Conservation (phyloP, 2,797 vertebrate species). For the Vespertilio murinus region DNA sequence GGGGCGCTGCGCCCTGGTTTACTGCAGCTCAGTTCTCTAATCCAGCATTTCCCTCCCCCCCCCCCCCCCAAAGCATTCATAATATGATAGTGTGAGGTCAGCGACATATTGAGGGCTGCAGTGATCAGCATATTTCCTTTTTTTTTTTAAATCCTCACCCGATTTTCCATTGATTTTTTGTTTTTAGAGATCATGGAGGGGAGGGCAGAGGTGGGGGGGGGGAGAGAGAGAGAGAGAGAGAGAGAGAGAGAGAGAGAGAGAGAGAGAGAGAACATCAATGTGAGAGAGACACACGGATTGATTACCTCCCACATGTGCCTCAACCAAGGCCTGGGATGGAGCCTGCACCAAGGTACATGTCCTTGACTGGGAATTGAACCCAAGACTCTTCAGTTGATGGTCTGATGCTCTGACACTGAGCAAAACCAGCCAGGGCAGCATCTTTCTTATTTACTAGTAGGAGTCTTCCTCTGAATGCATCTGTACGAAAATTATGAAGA, state of each 20-base stretch:
- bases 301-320: not conserved
- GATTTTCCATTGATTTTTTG: not conserved
- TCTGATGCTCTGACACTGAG: not conserved
- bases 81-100: not conserved
- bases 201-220: no score
- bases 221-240: not conserved
- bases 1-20: not conserved
- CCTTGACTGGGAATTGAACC: not conserved
- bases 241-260: no score
- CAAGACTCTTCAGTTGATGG: not conserved
- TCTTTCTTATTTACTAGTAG: not conserved
- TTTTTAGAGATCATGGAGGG: not conserved
- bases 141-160: not conserved
- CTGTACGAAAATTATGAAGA: slow-evolving; percentile 56
- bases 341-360: not conserved
- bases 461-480: slow-evolving; percentile 39
- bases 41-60: not conserved
- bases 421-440: not conserved
- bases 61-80: not conserved
- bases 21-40: not conserved
- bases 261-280: not conserved
- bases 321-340: not conserved
- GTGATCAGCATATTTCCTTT: not conserved
- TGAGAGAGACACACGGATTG: not conserved
- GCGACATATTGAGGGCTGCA: not conserved